Conservation (phyloP, 2,113 vertebrate species). For the Neolamprologus ventralis region DNA sequence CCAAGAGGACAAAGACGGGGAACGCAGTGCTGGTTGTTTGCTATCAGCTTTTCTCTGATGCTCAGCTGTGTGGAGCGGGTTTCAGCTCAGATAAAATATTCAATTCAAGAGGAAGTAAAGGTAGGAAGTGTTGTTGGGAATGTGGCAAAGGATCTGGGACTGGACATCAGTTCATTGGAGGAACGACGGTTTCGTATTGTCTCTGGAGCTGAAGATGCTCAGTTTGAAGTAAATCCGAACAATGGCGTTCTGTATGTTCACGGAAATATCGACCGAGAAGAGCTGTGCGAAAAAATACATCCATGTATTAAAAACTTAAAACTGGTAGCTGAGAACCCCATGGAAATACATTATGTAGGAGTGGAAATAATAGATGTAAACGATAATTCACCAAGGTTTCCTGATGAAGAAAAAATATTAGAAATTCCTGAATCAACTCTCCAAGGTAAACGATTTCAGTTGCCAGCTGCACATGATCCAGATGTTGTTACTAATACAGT, state of each 20-base stretch:
- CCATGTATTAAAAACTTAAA: not conserved
- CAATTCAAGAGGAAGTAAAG: constrained; percentile 58
- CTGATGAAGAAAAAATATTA: not conserved
- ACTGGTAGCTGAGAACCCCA: accelerated
- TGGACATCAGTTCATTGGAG: accelerated
- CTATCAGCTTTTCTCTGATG: constrained; percentile 15
- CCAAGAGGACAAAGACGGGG: constrained; percentile 10
- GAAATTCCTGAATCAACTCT: accelerated
- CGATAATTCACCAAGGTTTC: accelerated
- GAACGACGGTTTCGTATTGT: not conserved
- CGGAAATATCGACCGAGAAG: accelerated
- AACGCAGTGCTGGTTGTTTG: not conserved
- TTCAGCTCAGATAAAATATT: constrained; percentile 63
- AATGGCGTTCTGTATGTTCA: not conserved
- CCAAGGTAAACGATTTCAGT: accelerated
- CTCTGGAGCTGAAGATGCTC: accelerated
- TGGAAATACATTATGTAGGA: not conserved
- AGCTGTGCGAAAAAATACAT: not conserved
- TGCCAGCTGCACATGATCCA: accelerated
- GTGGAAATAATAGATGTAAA: not conserved
- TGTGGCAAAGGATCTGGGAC: not conserved
- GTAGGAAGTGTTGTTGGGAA: constrained; percentile 13
- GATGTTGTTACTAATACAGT: not conserved
- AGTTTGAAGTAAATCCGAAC: not conserved
- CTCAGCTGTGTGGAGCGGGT: not conserved